Evolutionary conservation across 2,113 vertebrate genomes (phyloP), one percentile per base, ranked within the genome.

Genomic region (Megatriorchis doriae): DNA sequence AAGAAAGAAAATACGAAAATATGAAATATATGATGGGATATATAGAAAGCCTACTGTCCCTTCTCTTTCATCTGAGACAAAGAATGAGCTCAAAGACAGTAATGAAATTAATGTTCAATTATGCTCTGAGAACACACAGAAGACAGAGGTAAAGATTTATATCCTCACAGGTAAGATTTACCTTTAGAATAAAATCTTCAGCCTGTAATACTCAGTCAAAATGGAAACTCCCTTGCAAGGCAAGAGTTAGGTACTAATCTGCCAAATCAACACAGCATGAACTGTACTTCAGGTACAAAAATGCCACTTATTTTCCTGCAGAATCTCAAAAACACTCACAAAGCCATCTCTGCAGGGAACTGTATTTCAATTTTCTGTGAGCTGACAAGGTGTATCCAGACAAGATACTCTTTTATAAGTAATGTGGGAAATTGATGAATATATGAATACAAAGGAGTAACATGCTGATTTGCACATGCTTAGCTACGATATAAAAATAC

Each of bases 281-380:
- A 89, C 59, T 61, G n/a, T 25, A 75, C 63, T 88, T 89, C 52
- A 84, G 18, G 47, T 78, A 90, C 16, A 90, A 63, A 26, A 93
- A 52, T 86, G 68, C 10, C 70, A 67, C 68, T 94, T 94, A 75
- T 86, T 92, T 94, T 92, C 72, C 72, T 79, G 52, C 9, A 88
- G 82, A 91, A 94, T 86, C 25, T 88, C 65, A 88, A 73, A 94
- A 93, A 31, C n/a, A 63, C 27, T 82, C n/a, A 48, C 45, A 95
- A 94, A 95, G 7, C 26, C 50, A 59, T 79, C 88, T 89, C 91
- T 81, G 52, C 34, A 79, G 88, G 88, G 66, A 94, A 50, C 23
- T 36, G 9, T 78, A 9, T 81, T 95, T 55, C 75, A 70, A 78
- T 89, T 63, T 88, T 65, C 77, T 81, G 45, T 0, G 0, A 84